phyloP scores from a whole-genome alignment of 2,113 vertebrate species.

The Marmota monax region DNA sequence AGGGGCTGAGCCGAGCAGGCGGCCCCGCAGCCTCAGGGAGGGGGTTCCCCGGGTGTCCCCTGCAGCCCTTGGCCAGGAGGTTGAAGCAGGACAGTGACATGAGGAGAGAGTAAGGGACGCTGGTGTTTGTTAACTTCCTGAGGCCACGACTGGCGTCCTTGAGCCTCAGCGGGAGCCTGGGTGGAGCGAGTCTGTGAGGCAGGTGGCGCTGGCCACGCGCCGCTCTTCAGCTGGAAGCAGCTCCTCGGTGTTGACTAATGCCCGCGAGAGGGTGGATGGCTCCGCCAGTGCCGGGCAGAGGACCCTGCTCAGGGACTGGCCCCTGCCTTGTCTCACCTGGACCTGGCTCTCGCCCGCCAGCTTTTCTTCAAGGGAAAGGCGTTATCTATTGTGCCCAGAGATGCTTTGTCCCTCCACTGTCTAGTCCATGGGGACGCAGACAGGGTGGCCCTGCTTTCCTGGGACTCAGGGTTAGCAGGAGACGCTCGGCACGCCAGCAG shows the following conservation, averaged over 20 bases:
- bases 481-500: too few relatives aligned
- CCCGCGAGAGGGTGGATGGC: not conserved
- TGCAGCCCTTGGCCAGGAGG: not conserved
- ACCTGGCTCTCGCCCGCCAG: not conserved
- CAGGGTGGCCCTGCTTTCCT: not conserved
- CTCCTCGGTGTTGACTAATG: not conserved
- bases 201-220: too few relatives aligned
- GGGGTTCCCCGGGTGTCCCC: not conserved
- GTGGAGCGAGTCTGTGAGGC: too few relatives aligned
- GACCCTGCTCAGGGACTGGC: too few relatives aligned
- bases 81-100: not conserved
- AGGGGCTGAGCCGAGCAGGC: not conserved
- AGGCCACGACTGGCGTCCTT: too few relatives aligned
- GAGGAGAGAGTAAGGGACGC: too few relatives aligned
- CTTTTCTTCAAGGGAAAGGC: not conserved
- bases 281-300: rapidly evolving
- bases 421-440: not conserved
- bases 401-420: too few relatives aligned
- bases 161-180: not conserved
- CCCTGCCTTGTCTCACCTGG: not conserved
- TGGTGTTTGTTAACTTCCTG: not conserved
- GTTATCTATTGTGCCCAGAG: not conserved
- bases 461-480: not conserved
- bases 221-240: not conserved
- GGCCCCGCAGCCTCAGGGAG: not conserved